Evolutionary conservation across 2,888 invertebrate genomes (phyloP).

Genomic region (Drosophila fulvimacula): DNA sequence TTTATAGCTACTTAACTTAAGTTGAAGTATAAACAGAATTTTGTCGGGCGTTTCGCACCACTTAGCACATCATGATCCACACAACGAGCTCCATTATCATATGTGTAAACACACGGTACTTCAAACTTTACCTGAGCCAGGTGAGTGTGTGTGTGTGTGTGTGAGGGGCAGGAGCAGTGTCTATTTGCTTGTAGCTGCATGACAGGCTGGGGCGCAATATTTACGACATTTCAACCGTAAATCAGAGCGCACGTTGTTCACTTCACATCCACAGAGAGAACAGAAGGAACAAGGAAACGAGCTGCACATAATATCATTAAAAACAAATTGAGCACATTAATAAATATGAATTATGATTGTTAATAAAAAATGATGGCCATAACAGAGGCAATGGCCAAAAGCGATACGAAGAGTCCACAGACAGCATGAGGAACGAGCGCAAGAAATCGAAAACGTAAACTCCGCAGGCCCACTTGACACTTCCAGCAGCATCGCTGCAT

Average conservation of each 20-base stretch:
- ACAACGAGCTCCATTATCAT: constrained; percentile 40
- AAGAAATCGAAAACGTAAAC: constrained; percentile 26
- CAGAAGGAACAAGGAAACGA: background rate
- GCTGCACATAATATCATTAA: constrained; percentile 60
- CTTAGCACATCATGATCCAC: constrained; percentile 18
- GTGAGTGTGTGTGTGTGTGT: background rate
- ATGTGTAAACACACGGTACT: constrained; percentile 42
- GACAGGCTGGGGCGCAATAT: constrained; percentile 33
- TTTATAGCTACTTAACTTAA: constrained; percentile 26
- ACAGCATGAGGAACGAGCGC: background rate
- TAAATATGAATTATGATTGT: constrained; percentile 74
- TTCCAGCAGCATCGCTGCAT: constrained; percentile 32
- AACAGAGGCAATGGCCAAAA: constrained; percentile 23
- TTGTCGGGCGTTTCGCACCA: constrained; percentile 13
- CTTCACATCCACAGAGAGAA: constrained; percentile 25
- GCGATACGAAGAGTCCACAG: constrained; percentile 12
- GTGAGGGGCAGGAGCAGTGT: background rate
- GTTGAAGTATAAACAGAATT: constrained; percentile 24
- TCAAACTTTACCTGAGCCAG: constrained; percentile 27
- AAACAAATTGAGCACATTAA: constrained; percentile 74
- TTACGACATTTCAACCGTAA: constrained; percentile 44
- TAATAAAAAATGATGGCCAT: constrained; percentile 62
- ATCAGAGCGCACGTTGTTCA: constrained; percentile 35
- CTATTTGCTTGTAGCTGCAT: constrained; percentile 16
- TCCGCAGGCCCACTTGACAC: constrained; percentile 37